phyloP scores from a whole-genome alignment of 1,140 invertebrate species.

The Papilio helenus region DNA sequence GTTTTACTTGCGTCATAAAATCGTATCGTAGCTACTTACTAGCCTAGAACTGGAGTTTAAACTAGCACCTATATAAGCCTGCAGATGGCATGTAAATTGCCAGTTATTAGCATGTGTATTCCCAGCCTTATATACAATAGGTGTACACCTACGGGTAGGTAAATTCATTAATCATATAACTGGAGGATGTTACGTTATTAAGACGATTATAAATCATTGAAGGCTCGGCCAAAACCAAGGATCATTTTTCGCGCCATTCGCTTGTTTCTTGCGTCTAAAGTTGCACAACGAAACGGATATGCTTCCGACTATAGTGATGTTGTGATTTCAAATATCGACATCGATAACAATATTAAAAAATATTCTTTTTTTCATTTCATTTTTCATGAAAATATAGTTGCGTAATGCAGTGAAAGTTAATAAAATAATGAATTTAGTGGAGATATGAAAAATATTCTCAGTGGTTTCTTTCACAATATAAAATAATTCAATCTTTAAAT shows the following conservation, averaged over 20 bases:
- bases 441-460: neutral
- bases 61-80: no score
- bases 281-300: conserved; percentile 38
- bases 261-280: conserved; percentile 15
- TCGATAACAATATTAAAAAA: conserved; percentile 12
- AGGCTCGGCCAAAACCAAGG: neutral
- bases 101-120: no score
- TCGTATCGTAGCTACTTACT: no score
- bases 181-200: neutral
- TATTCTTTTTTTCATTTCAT: neutral
- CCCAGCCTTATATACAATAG: no score
- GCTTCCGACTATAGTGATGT: conserved; percentile 43
- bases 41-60: no score
- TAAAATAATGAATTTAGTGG: neutral
- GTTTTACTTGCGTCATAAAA: no score
- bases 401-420: neutral
- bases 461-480: neutral
- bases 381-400: neutral
- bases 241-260: conserved; percentile 18
- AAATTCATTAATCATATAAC: no score
- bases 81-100: no score
- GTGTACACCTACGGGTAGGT: no score
- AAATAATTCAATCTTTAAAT: neutral
- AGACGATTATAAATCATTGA: neutral
- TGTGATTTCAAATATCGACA: conserved; percentile 30